Base-by-base conservation (phyloP, 1,140 invertebrate genomes). In the Sesamia nonagrioides region DNA sequence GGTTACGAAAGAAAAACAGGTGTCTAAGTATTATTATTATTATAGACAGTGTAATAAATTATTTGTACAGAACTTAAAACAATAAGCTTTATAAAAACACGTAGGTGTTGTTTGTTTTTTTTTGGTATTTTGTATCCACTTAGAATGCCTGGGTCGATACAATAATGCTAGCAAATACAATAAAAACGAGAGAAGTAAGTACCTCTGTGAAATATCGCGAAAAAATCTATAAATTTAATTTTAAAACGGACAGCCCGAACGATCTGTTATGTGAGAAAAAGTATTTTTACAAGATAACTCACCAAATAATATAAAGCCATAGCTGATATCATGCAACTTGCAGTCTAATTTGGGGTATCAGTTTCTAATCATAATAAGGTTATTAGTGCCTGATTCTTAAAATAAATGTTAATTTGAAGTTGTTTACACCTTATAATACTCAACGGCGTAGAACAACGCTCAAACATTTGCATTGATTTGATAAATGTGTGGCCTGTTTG, bases 1-100 rank as follows among this genome's bases (percentile, higher is more conserved):
- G 73, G 73, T 60, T 75, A 61, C 58, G 40, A 21, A 63, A 40
- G 52, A 58, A 52, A 73, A 42, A 63, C 56, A 75, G 56, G 58
- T 42, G 58, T 15, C 9, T n/a, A 8, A 13, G 27, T 74, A 35
- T 71, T 37, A 52, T 50, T 18, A 52, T 56, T 69, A 50, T 33
- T 69, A 45, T 48, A 69, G 15, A 45, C 48, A 11, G 13, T 52
- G 15, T 33, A 35, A 37, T 15, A 54, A 71, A 71, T 50, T 35
- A 21, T n/a, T 52, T 13, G 42, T 71, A 15, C 27, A 15, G 4
- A 7, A 27, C 4, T 15, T n/a, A 13, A 15, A 50, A 27, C 3
- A 21, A 50, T 50, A 69, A 69, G 37, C 8, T 40, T 45, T 11
- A 3, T 45, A 37, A 17, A 54, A 71, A n/a, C n/a, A 54, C 33